These are phyloP conservation scores for Dorcus hopei DNA, from an alignment of 2,888 invertebrate species.

Conservation along the genomic window DNA sequence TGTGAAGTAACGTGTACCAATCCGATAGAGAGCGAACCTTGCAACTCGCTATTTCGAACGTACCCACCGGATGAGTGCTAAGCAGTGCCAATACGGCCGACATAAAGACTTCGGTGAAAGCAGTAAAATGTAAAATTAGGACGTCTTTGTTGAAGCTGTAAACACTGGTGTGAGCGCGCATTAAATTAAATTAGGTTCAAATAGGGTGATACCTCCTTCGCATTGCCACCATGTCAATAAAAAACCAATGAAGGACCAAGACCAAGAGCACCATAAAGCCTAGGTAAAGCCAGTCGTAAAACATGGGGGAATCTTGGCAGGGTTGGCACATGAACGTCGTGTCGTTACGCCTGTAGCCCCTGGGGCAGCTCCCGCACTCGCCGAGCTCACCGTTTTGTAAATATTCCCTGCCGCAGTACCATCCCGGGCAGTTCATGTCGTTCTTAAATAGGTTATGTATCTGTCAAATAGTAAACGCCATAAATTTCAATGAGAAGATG, in stretches of 20 bases:
- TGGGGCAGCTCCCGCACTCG: slow-evolving; percentile 82
- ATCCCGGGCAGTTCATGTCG: slow-evolving; percentile 70
- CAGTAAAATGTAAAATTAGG: slow-evolving; percentile 74
- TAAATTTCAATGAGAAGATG: slow-evolving; percentile 25
- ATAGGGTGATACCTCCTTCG: slow-evolving; percentile 58
- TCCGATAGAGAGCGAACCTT: slow-evolving; percentile 78
- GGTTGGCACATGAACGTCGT: slow-evolving; percentile 75
- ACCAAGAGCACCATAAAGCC: slow-evolving; percentile 91
- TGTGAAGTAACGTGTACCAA: slow-evolving; percentile 95
- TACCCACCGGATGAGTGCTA: slow-evolving; percentile 78
- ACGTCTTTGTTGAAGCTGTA: slow-evolving; percentile 71
- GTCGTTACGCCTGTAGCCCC: slow-evolving; percentile 73
- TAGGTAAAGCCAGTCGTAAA: slow-evolving; percentile 92
- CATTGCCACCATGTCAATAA: slow-evolving; percentile 80
- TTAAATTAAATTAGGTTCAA: not conserved
- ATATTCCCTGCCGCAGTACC: slow-evolving; percentile 76
- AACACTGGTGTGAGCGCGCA: slow-evolving; percentile 16
- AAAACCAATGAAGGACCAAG: slow-evolving; percentile 86
- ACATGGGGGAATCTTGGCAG: slow-evolving; percentile 70
- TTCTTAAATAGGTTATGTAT: slow-evolving; percentile 27
- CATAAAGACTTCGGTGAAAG: slow-evolving; percentile 74
- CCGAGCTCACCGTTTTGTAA: slow-evolving; percentile 70
- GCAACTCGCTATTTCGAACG: slow-evolving; percentile 74
- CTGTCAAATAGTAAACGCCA: slow-evolving; percentile 23
- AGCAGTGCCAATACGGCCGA: slow-evolving; percentile 77